phyloP scores from a whole-genome alignment of 2,113 vertebrate genomes.

The Conger conger region DNA sequence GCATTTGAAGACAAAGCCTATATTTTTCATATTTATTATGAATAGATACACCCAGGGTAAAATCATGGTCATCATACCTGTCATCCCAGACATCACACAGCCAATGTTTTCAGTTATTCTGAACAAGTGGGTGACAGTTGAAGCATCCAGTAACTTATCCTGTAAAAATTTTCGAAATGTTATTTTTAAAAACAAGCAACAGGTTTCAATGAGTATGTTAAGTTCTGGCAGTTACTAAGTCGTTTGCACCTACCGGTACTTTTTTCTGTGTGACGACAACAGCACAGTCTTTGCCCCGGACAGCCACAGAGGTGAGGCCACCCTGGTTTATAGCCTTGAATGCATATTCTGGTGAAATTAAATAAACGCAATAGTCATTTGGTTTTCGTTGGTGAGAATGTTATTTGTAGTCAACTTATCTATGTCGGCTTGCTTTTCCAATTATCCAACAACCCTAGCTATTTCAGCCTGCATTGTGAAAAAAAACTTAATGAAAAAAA shows the following conservation, averaged over 20 bases:
- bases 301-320: slow-evolving; percentile 88
- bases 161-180: slow-evolving; percentile 45
- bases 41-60: neutral
- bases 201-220: no score
- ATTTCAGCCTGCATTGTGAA: no score
- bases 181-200: no score
- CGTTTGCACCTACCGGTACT: slow-evolving; percentile 86
- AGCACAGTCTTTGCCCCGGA: slow-evolving; percentile 91
- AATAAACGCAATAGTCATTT: neutral
- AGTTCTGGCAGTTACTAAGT: no score
- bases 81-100: slow-evolving; percentile 97
- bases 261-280: slow-evolving; percentile 93
- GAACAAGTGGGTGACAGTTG: slow-evolving; percentile 90
- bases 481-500: no score
- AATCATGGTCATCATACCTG: slow-evolving; percentile 67
- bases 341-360: slow-evolving; percentile 80
- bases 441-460: neutral
- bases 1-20: neutral
- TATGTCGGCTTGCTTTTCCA: neutral
- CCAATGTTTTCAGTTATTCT: slow-evolving; percentile 93
- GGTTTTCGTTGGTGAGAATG: neutral
- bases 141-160: slow-evolving; percentile 89
- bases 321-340: slow-evolving; percentile 97
- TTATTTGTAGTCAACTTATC: neutral
- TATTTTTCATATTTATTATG: no score